Conservation (phyloP, 2,888 invertebrate genomes). For the Clunio marinus region DNA sequence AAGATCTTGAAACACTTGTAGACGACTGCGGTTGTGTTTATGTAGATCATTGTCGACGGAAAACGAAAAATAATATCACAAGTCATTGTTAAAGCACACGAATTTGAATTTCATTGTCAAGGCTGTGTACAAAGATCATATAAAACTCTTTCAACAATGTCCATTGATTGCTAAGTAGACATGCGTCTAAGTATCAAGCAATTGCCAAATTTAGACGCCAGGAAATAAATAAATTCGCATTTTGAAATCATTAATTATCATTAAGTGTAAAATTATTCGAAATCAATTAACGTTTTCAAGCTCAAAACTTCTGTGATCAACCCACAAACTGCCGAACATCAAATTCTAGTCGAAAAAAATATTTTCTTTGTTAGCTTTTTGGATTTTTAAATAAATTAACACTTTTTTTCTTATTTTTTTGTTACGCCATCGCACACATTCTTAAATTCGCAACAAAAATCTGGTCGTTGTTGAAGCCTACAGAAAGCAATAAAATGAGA, state of each 20-base stretch:
- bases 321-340: slow-evolving; percentile 3
- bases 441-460: background rate
- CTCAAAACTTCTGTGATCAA: background rate
- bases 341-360: background rate
- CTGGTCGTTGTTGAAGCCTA: no score
- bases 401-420: background rate
- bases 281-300: slow-evolving; percentile 16
- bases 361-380: no score
- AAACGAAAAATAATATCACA: background rate
- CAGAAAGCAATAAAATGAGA: background rate
- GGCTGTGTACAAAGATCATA: background rate
- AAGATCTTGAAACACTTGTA: background rate
- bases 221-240: background rate
- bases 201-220: slow-evolving; percentile 4
- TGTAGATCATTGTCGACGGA: background rate
- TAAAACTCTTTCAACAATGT: no score
- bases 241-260: slow-evolving; percentile 17
- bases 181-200: background rate
- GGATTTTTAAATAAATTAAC: slow-evolving; percentile 16
- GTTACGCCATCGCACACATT: background rate
- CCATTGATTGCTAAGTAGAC: background rate
- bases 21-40: background rate
- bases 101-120: slow-evolving; percentile 15
- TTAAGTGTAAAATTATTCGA: slow-evolving; percentile 25
- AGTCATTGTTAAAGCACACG: background rate